These are phyloP conservation scores for Cyanistes caeruleus DNA, from an alignment of 2,113 vertebrate genomes.

Conservation along the genomic window DNA sequence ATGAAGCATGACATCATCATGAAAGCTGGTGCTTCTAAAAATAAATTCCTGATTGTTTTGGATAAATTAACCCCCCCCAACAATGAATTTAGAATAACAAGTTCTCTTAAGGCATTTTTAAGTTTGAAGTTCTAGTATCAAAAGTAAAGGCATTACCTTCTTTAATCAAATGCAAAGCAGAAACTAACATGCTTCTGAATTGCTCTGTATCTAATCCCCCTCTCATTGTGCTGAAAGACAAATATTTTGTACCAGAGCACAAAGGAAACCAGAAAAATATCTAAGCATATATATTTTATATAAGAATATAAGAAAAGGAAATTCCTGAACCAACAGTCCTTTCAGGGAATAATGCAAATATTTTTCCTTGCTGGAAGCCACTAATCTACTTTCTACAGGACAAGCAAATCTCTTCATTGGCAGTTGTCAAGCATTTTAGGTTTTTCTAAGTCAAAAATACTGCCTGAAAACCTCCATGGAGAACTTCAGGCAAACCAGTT, in stretches of 20 bases:
- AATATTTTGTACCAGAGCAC: neutral
- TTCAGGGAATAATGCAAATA: neutral
- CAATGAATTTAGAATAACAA: neutral
- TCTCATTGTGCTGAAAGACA: neutral
- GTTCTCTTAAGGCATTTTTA: neutral
- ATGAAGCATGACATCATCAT: neutral
- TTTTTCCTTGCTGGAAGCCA: neutral
- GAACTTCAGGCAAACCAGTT: neutral
- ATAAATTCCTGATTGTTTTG: neutral
- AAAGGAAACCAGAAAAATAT: neutral
- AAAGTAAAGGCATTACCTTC: neutral
- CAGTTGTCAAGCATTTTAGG: neutral
- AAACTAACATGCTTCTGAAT: neutral
- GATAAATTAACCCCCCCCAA: neutral
- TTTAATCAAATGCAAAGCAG: neutral
- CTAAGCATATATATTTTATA: neutral
- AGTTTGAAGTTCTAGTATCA: neutral
- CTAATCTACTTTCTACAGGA: neutral
- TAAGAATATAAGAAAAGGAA: neutral
- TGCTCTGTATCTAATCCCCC: neutral
- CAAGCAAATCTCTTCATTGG: neutral
- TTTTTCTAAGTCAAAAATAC: neutral
- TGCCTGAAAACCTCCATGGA: neutral
- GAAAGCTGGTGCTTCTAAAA: neutral
- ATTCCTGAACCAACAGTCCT: neutral